These are phyloP conservation scores for Psittacus erithacus DNA, from an alignment of 2,113 vertebrate genomes.

Conservation along the genomic window DNA sequence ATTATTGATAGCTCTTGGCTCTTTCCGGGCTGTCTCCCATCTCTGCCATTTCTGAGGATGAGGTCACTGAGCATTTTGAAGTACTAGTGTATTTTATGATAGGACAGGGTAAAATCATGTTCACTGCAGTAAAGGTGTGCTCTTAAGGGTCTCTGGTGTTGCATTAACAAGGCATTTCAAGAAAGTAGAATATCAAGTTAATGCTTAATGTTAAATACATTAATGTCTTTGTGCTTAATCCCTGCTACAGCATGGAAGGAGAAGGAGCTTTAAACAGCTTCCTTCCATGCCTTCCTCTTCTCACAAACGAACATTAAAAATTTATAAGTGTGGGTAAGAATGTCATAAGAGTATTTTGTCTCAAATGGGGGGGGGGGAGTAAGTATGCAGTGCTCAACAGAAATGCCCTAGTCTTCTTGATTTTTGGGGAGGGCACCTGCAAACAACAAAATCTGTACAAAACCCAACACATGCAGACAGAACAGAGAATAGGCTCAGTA, in stretches of 20 bases:
- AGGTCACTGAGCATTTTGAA: slow-evolving; percentile 61
- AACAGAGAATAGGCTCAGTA: background rate
- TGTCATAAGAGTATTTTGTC: background rate
- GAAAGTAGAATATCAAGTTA: slow-evolving; percentile 74
- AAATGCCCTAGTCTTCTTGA: background rate
- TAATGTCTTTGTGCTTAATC: slow-evolving; percentile 72
- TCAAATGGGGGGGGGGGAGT: background rate
- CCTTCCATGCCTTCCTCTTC: background rate
- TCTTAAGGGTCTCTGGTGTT: slow-evolving; percentile 53
- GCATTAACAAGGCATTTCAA: slow-evolving; percentile 69
- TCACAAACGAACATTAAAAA: background rate
- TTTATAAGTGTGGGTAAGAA: background rate
- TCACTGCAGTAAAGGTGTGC: slow-evolving; percentile 46
- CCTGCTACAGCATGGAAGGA: slow-evolving; percentile 55
- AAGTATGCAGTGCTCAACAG: background rate
- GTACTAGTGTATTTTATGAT: slow-evolving; percentile 16
- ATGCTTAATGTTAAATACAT: slow-evolving; percentile 77
- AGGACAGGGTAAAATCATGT: slow-evolving; percentile 46
- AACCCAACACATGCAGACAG: background rate
- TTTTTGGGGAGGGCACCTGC: background rate
- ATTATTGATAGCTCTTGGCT: slow-evolving; percentile 24
- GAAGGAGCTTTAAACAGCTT: slow-evolving; percentile 62
- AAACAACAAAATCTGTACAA: background rate
- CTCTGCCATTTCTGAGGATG: slow-evolving; percentile 38
- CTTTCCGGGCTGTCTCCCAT: slow-evolving; percentile 3